Evolutionary conservation across 2,888 invertebrate species (phyloP).

Genomic region (Drosophila anomalata): DNA sequence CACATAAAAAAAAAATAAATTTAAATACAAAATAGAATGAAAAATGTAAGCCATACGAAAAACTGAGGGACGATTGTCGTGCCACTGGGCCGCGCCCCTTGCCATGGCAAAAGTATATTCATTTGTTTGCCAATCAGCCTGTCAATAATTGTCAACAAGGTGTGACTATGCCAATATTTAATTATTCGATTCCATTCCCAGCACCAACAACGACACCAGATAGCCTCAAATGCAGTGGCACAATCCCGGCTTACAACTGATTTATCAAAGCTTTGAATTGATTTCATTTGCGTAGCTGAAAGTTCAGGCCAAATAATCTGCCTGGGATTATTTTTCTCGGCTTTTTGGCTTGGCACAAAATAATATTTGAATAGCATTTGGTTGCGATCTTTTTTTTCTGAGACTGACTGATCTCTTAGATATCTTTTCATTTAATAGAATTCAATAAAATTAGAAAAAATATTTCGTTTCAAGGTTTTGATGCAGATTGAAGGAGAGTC

Average conservation of each 20-base stretch:
- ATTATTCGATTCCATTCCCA: slow-evolving; percentile 73
- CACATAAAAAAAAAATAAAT: slow-evolving; percentile 1
- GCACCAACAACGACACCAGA: background rate
- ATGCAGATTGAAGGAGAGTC: too few relatives aligned
- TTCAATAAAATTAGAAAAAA: too few relatives aligned
- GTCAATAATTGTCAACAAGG: slow-evolving; percentile 80
- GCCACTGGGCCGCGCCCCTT: slow-evolving; percentile 39
- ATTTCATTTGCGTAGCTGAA: slow-evolving; percentile 2
- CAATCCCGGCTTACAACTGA: slow-evolving; percentile 13
- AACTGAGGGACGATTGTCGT: slow-evolving; percentile 34
- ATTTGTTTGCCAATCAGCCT: slow-evolving; percentile 79
- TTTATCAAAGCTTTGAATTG: background rate
- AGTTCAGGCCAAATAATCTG: background rate
- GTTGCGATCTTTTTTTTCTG: too few relatives aligned
- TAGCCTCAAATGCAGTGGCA: slow-evolving; percentile 15
- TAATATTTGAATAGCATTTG: too few relatives aligned
- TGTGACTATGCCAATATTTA: slow-evolving; percentile 79
- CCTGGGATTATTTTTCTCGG: background rate
- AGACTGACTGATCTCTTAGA: too few relatives aligned
- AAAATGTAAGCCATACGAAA: too few relatives aligned
- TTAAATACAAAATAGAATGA: background rate
- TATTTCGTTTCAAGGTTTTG: too few relatives aligned
- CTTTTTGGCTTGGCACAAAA: background rate
- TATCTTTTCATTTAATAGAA: too few relatives aligned
- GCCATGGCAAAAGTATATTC: slow-evolving; percentile 68